Evolutionary conservation across 2,113 vertebrate species (phyloP), one percentile per base, ranked within the genome.

Genomic region (Trichechus manatus): DNA sequence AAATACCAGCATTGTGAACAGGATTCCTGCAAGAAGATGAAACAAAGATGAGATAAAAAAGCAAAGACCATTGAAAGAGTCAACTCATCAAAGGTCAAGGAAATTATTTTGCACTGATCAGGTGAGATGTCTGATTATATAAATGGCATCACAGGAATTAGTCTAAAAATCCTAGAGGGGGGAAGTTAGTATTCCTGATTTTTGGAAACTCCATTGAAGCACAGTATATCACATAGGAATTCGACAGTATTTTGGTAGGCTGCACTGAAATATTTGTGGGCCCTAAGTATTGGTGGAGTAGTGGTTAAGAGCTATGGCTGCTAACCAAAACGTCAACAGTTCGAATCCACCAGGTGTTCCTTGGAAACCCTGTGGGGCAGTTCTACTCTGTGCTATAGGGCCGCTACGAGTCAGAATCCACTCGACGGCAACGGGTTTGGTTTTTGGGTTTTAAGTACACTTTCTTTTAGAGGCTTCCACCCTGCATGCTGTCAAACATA

Each of bases 1-100:
- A 64, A 99, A 99, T 86, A 99, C 99, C 98, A 99, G 98, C 70
- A 99, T 99, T 6, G 99, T 99, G 98, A 99, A 99, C 91, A 99
- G 98, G 98, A 99, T 99, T 96, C 99, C 99, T 99, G 97, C 25
- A 98, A 98, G n/a, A 80, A 87, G 91, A 98, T 0, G 81, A 90
- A 74, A 96, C 70, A 74, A 36, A 91, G 31, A 44, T 92, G 10
- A 89, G 59, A 66, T 91, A 27, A 33, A 23, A 61, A 39, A n/a
- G 61, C 25, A 42, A 42, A 86, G n/a, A 63, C 11, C 53, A 17
- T 14, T 53, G n/a, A 47, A 44, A 6, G 36, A 89, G 36, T 42
- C 75, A 63, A 31, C 50, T 1, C 42, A 59, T 59, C 15, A 10
- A 86, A 89, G 77, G 0, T 22, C 44, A 47, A 63, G 68, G 44